Evolutionary conservation across 2,113 vertebrate genomes (phyloP).

Genomic region (Aptenodytes patagonicus): DNA sequence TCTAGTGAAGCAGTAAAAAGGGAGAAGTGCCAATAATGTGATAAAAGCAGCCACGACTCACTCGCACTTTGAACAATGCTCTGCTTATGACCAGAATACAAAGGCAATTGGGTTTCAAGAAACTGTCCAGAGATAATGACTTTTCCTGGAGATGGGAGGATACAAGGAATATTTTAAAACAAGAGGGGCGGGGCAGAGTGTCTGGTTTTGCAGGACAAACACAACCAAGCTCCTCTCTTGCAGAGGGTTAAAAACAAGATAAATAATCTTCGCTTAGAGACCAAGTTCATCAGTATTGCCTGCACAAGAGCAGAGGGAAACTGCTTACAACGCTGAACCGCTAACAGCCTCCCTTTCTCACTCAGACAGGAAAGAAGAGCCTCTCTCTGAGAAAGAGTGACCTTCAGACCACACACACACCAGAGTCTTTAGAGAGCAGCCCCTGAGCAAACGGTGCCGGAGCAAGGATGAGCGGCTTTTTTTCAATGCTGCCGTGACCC

Average conservation of each 20-base stretch:
- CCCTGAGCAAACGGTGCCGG: neutral
- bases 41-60: slow-evolving; percentile 32
- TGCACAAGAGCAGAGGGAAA: slow-evolving; percentile 38
- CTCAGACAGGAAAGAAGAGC: slow-evolving; percentile 31
- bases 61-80: slow-evolving; percentile 1
- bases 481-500: neutral
- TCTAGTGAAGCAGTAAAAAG: slow-evolving; percentile 43
- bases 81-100: slow-evolving; percentile 49
- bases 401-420: slow-evolving; percentile 54
- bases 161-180: neutral
- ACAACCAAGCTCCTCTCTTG: neutral
- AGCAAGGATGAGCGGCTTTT: neutral
- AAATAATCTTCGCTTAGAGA: neutral
- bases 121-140: slow-evolving; percentile 30
- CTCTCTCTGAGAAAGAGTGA: neutral
- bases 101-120: slow-evolving; percentile 31
- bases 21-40: slow-evolving; percentile 53
- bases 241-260: neutral
- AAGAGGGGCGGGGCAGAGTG: neutral
- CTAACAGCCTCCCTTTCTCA: slow-evolving; percentile 23
- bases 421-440: neutral
- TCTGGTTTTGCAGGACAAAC: slow-evolving; percentile 1
- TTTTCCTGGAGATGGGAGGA: slow-evolving; percentile 32
- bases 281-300: slow-evolving; percentile 39
- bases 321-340: slow-evolving; percentile 33